A percentile compares a stretch with the other conserved stretches of the same genome.
phyloP scores from a whole-genome alignment of 2,113 vertebrate genomes.

The Euleptes europaea region DNA sequence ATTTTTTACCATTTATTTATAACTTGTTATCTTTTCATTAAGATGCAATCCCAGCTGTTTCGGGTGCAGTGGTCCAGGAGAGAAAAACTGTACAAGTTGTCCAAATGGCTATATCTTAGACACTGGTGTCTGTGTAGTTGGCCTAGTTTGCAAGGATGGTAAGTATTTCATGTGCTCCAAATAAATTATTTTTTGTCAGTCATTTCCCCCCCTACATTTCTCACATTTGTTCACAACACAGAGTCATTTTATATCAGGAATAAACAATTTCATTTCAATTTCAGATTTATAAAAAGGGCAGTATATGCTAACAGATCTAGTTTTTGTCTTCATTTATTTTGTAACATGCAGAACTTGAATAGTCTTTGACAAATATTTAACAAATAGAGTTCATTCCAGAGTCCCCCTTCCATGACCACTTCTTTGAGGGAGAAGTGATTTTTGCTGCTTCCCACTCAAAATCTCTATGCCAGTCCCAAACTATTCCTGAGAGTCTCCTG shows the following conservation, averaged over 20 bases:
- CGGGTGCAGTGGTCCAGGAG: conserved; percentile 88
- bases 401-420: too few species aligned
- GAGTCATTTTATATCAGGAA: background rate
- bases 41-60: conserved; percentile 94
- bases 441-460: too few species aligned
- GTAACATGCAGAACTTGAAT: conserved; percentile 26
- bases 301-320: background rate
- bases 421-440: too few species aligned
- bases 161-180: conserved; percentile 74
- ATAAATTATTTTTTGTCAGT: background rate
- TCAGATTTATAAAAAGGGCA: background rate
- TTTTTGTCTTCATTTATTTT: conserved; percentile 5
- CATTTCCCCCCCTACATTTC: background rate
- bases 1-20: background rate
- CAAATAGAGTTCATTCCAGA: background rate
- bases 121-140: conserved; percentile 87
- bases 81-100: conserved; percentile 93
- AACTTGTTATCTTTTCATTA: conserved; percentile 22
- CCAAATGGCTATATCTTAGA: conserved; percentile 92
- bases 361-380: conserved; percentile 3
- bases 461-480: too few species aligned
- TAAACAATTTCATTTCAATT: background rate
- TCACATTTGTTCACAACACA: background rate
- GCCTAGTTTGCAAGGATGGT: conserved; percentile 99
- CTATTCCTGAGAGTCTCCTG: too few species aligned